Conservation (phyloP, 2,888 invertebrate species). For the Apotomis capreana region DNA sequence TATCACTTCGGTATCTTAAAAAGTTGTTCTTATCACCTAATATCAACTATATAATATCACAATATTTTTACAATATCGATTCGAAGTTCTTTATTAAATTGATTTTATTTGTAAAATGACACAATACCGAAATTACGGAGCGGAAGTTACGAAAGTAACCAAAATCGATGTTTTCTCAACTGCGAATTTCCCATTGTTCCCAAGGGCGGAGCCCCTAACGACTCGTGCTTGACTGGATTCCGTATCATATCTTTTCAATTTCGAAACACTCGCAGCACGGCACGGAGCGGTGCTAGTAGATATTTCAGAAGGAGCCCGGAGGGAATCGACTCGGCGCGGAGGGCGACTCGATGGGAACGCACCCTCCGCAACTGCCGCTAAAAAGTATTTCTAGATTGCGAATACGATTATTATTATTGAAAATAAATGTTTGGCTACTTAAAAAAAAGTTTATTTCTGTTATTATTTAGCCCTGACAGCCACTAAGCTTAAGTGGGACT, state of each 20-base stretch:
- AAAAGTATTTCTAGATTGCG: constrained; percentile 30
- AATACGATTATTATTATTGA: constrained; percentile 24
- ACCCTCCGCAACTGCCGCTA: constrained; percentile 20
- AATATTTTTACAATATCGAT: no score
- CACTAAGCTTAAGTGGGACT: no score
- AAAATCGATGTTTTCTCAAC: constrained; percentile 7
- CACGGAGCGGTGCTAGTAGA: constrained; percentile 17
- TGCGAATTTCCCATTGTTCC: not conserved
- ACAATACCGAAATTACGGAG: no score
- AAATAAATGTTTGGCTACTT: not conserved
- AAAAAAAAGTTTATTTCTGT: no score
- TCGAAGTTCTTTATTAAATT: no score
- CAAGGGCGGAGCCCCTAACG: constrained; percentile 10
- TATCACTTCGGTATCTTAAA: no score
- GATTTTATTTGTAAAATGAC: no score
- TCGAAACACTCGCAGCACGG: constrained; percentile 22
- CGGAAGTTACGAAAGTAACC: not conserved
- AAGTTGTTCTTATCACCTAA: no score
- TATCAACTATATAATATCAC: no score
- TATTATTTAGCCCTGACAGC: no score
- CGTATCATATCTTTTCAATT: constrained; percentile 35
- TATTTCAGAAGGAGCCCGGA: constrained; percentile 18
- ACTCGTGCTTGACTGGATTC: constrained; percentile 20
- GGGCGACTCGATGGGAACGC: not conserved
- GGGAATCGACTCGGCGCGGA: constrained; percentile 4